phyloP scores from a whole-genome alignment of 23 tunicate species.

The Oikopleura dioica region DNA sequence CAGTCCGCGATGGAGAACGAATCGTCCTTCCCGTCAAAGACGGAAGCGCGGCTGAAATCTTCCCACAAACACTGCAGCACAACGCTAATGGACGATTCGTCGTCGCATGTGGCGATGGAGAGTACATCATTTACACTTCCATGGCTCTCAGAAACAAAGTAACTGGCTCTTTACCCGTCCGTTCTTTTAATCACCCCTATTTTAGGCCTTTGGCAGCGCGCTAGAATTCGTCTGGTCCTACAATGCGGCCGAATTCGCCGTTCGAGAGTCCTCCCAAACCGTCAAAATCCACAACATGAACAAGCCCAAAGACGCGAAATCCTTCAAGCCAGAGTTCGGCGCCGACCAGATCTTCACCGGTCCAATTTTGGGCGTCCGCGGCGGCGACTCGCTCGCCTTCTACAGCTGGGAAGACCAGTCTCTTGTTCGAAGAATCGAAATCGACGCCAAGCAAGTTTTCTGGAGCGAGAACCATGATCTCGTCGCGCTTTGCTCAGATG shows the following conservation, averaged over 20 bases:
- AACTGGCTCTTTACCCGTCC: no score
- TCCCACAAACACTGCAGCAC: constrained; percentile 74
- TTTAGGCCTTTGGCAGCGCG: constrained; percentile 18
- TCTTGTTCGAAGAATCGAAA: constrained; percentile 63
- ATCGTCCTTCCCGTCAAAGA: constrained; percentile 61
- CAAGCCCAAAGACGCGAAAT: constrained; percentile 53
- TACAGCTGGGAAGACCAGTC: constrained; percentile 69
- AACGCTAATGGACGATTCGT: constrained; percentile 96
- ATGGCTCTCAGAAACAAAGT: constrained; percentile 97
- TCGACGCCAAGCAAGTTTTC: constrained; percentile 61
- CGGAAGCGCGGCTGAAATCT: constrained; percentile 89
- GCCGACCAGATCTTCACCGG: constrained; percentile 77
- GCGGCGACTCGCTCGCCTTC: constrained; percentile 67
- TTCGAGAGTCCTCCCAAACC: constrained; percentile 43
- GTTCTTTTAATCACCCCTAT: background rate
- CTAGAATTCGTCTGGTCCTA: constrained; percentile 86
- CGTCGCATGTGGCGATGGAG: constrained; percentile 99
- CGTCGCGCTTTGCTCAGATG: constrained; percentile 50
- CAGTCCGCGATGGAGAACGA: constrained; percentile 56
- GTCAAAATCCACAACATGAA: constrained; percentile 32
- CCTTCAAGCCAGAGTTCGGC: constrained; percentile 97
- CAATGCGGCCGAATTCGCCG: constrained; percentile 88
- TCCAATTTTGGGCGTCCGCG: constrained; percentile 51
- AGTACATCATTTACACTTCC: constrained; percentile 95
- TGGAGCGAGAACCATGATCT: constrained; percentile 92